Conservation (phyloP, 2,797 vertebrate genomes). For the Astyanax mexicanus region DNA sequence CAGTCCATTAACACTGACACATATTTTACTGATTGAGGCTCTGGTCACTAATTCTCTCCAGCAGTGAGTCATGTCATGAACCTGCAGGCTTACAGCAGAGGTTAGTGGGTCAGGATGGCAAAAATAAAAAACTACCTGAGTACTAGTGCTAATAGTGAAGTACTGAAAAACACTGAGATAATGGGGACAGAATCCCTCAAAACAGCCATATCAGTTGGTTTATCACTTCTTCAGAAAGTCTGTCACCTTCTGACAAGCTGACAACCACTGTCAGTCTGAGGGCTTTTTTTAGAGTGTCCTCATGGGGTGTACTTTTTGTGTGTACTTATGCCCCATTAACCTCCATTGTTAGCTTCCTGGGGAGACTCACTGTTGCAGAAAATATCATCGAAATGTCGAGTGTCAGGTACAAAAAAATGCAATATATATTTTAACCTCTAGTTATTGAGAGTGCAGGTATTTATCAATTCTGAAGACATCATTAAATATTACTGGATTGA, state of each 20-base stretch:
- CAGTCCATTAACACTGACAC: neutral
- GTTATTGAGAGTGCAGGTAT: neutral
- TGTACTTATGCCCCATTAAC: conserved; percentile 1
- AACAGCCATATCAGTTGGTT: neutral
- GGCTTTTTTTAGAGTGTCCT: no score
- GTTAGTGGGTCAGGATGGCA: neutral
- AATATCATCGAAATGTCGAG: neutral
- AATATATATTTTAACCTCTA: neutral
- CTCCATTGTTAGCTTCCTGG: neutral
- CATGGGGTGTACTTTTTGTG: no score
- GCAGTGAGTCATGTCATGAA: neutral
- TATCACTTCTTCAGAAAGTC: neutral
- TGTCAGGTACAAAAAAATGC: neutral
- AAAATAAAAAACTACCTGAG: no score
- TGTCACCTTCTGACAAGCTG: neutral
- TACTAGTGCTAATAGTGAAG: no score
- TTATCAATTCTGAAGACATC: neutral
- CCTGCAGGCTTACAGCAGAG: neutral
- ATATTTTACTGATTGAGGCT: conserved; percentile 5
- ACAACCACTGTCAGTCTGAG: neutral
- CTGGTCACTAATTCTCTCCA: conserved; percentile 5
- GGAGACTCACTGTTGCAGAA: neutral
- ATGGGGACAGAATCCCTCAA: neutral
- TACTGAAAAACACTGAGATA: no score
- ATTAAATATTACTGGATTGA: neutral